A percentile compares a stretch with the other conserved stretches of the same genome.
phyloP scores from a whole-genome alignment of 2,113 vertebrate species.

The Sapajus apella region DNA sequence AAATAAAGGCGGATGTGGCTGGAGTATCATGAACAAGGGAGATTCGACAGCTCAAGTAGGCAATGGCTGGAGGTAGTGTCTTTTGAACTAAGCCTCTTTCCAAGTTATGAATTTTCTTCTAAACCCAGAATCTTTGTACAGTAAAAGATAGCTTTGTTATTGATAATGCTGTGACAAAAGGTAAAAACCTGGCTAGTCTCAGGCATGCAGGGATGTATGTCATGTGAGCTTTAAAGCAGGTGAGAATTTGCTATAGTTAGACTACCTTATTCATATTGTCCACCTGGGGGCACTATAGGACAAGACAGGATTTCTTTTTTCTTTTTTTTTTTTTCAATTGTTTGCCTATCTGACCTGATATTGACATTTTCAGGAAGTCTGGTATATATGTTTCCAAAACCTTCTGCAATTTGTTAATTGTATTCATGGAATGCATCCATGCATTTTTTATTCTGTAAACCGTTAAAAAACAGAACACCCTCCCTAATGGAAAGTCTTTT shows the following conservation, averaged over 20 bases:
- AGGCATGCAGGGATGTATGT: accelerated
- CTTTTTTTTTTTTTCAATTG: not conserved
- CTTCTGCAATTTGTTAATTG: conserved; percentile 55
- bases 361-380: conserved; percentile 29
- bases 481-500: conserved; percentile 25
- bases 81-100: not conserved
- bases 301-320: not conserved
- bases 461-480: not conserved
- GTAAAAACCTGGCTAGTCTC: not conserved
- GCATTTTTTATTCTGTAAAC: not conserved
- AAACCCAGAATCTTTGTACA: not conserved
- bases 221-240: not conserved
- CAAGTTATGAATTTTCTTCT: not conserved
- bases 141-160: not conserved
- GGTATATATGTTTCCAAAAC: conserved; percentile 8
- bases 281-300: conserved; percentile 72
- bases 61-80: not conserved
- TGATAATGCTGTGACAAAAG: not conserved
- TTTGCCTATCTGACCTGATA: not conserved
- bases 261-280: not conserved
- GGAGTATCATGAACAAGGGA: not conserved
- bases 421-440: conserved; percentile 50
- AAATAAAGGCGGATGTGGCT: not conserved
- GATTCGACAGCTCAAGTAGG: not conserved
- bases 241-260: not conserved